These are phyloP conservation scores for Anorthoa munda DNA, from an alignment of 2,888 invertebrate species.

Conservation along the genomic window DNA sequence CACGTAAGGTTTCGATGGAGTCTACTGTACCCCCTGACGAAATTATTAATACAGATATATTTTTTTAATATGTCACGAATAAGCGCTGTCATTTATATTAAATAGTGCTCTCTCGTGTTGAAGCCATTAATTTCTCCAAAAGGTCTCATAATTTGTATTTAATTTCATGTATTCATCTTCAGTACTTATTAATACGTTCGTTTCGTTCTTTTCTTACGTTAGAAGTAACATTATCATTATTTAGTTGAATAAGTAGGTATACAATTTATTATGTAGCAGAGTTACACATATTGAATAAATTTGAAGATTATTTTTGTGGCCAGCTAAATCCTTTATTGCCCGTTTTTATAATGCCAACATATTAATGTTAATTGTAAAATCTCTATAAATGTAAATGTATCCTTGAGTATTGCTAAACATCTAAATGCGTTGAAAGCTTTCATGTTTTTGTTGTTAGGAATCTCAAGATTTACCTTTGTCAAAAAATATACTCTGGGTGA, in stretches of 20 bases:
- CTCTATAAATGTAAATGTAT: constrained; percentile 1
- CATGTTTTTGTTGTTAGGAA: neutral
- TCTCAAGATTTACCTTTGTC: no score
- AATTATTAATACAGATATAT: no score
- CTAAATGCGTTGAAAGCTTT: constrained; percentile 17
- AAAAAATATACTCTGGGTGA: no score
- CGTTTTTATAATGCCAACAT: constrained; percentile 47
- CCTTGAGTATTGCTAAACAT: constrained; percentile 33
- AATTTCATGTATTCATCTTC: neutral
- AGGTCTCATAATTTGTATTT: neutral
- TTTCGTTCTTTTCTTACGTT: no score
- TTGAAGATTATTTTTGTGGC: constrained; percentile 6
- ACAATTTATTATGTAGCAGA: constrained; percentile 1
- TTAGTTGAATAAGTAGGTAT: constrained; percentile 8
- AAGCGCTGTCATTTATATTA: no score
- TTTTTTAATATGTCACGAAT: no score
- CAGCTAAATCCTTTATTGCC: constrained; percentile 8
- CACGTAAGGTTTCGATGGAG: no score
- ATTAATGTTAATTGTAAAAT: constrained; percentile 20
- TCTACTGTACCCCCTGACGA: no score
- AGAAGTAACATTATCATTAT: neutral
- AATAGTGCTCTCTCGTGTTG: neutral
- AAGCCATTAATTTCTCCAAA: neutral
- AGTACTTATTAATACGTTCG: neutral
- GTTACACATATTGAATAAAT: constrained; percentile 6